A percentile compares a stretch with the other conserved stretches of the same genome.
Evolutionary conservation across 2,888 invertebrate species (phyloP).

Genomic region (Scaptomyza tumidula): DNA sequence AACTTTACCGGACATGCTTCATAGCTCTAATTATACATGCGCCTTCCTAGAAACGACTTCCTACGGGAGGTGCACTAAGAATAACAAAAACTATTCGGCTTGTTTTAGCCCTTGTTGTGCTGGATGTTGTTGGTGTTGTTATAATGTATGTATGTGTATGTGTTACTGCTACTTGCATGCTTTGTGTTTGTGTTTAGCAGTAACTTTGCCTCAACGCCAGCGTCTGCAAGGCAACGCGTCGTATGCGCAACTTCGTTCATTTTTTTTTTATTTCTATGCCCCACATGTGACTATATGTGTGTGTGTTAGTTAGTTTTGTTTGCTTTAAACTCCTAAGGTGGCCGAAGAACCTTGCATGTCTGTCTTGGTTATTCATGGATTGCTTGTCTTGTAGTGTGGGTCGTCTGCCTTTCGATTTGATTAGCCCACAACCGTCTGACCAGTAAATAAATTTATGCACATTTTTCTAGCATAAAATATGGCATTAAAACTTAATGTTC

Average conservation of each 20-base stretch:
- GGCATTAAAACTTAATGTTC: slow-evolving; percentile 78
- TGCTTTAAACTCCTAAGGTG: slow-evolving; percentile 40
- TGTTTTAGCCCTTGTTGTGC: slow-evolving; percentile 26
- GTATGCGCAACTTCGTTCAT: slow-evolving; percentile 55
- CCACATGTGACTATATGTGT: background rate
- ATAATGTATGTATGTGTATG: slow-evolving; percentile 12
- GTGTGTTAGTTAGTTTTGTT: slow-evolving; percentile 32
- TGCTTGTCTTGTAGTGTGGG: slow-evolving; percentile 32
- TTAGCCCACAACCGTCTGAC: slow-evolving; percentile 56
- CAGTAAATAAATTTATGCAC: slow-evolving; percentile 72
- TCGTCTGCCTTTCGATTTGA: slow-evolving; percentile 68
- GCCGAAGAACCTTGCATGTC: slow-evolving; percentile 68
- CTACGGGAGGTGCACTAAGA: slow-evolving; percentile 47
- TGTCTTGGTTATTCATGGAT: slow-evolving; percentile 67
- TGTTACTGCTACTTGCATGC: slow-evolving; percentile 32
- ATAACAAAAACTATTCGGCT: slow-evolving; percentile 27
- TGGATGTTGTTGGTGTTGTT: slow-evolving; percentile 34
- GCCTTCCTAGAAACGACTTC: slow-evolving; percentile 74
- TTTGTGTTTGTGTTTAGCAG: slow-evolving; percentile 41
- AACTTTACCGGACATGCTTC: slow-evolving; percentile 80
- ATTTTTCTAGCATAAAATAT: slow-evolving; percentile 76
- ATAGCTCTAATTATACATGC: slow-evolving; percentile 80
- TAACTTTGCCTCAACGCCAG: slow-evolving; percentile 56
- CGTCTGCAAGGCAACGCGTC: slow-evolving; percentile 38
- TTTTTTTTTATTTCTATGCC: slow-evolving; percentile 40